A percentile compares a stretch with the other conserved stretches of the same genome.
Conservation (phyloP, 2,888 invertebrate species). For the Rotaria sp. region DNA sequence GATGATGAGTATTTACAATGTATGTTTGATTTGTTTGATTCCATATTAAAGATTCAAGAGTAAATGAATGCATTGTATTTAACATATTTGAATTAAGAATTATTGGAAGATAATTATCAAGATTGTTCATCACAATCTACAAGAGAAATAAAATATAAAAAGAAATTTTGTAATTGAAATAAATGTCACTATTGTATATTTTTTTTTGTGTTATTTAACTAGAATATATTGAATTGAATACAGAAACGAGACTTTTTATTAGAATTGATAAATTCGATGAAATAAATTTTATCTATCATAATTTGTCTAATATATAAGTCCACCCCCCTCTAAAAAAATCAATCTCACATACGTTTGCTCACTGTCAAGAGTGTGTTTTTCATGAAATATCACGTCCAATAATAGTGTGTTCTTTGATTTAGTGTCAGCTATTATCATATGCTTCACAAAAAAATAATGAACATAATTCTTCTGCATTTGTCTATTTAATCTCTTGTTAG, state of each 20-base stretch:
- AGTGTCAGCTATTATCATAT: neutral
- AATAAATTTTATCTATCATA: too few relatives aligned
- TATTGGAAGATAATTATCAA: neutral
- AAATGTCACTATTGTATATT: too few relatives aligned
- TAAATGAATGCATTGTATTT: neutral
- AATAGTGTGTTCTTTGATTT: neutral
- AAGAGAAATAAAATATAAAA: too few relatives aligned
- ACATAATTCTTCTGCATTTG: neutral
- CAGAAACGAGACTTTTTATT: too few relatives aligned
- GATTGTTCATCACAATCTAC: neutral
- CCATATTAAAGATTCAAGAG: neutral
- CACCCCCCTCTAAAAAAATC: too few relatives aligned
- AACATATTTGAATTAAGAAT: neutral
- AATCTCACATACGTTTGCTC: neutral
- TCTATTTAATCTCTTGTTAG: neutral
- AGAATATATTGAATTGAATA: too few relatives aligned
- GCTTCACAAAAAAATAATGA: neutral
- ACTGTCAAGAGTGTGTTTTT: neutral
- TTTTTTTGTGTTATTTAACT: too few relatives aligned
- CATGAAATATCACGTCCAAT: neutral
- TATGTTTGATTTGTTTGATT: neutral
- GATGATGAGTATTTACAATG: neutral
- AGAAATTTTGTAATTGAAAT: too few relatives aligned
- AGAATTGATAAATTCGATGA: too few relatives aligned
- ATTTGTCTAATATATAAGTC: too few relatives aligned